phyloP scores from a whole-genome alignment of 2,113 vertebrate genomes.

The Platichthys stellatus region DNA sequence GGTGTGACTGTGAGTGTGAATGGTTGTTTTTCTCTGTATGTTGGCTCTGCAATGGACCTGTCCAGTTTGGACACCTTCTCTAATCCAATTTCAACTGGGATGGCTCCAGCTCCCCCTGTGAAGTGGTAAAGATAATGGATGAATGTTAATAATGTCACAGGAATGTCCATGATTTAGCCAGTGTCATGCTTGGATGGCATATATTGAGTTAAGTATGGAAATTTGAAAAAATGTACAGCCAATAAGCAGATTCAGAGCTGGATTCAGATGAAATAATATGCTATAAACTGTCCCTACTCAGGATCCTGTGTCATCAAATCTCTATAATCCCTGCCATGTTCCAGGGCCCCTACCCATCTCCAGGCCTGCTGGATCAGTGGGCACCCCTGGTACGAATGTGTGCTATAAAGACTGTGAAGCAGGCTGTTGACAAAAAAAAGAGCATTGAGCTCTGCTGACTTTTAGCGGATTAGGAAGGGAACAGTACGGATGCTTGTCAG shows the following conservation, averaged over 20 bases:
- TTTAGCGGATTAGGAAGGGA: conserved; percentile 21
- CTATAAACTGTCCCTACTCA: background rate
- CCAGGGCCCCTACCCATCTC: background rate
- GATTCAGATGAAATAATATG: background rate
- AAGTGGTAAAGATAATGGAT: too few species aligned
- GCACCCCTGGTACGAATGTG: background rate
- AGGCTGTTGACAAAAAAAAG: background rate
- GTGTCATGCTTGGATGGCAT: too few species aligned
- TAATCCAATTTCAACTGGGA: too few species aligned
- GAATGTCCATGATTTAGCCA: too few species aligned
- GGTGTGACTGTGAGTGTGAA: too few species aligned
- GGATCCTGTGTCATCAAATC: background rate
- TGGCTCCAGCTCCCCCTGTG: too few species aligned
- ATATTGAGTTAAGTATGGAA: too few species aligned
- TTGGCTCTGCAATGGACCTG: too few species aligned
- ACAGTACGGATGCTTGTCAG: conserved; percentile 18
- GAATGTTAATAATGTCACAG: too few species aligned
- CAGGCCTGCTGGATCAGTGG: background rate
- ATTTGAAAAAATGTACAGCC: too few species aligned
- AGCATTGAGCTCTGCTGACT: conserved; percentile 3
- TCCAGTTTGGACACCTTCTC: too few species aligned
- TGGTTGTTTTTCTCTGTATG: too few species aligned
- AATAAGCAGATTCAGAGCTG: background rate
- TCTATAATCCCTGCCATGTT: background rate
- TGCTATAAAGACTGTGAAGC: background rate